Evolutionary conservation across 2,113 vertebrate genomes (phyloP).

Genomic region (cat (Felis catus)): F.catus_Fca126_mat1.0 CM031412.1:52384501-52385000

Average conservation of each 20-base stretch:
- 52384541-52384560: conserved; percentile 88
- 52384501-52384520: conserved; percentile 86
- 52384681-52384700: conserved; percentile 86
- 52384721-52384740: conserved; percentile 84
- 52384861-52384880: conserved; percentile 11
- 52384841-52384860: conserved; percentile 65
- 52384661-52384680: conserved; percentile 93
- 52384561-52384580: conserved; percentile 92
- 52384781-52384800: conserved; percentile 70
- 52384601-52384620: conserved; percentile 96
- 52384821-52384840: conserved; percentile 79
- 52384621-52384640: conserved; percentile 98
- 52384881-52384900: conserved; percentile 49
- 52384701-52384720: conserved; percentile 85
- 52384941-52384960: conserved; percentile 43
- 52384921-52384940: conserved; percentile 40
- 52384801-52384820: conserved; percentile 50
- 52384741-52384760: conserved; percentile 87
- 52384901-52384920: conserved; percentile 50
- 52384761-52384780: conserved; percentile 81
- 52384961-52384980: conserved; percentile 32
- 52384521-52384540: conserved; percentile 87
- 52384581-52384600: conserved; percentile 99
- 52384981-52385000: not conserved
- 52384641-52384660: conserved; percentile 99